phyloP scores from a whole-genome alignment of 2,888 invertebrate species.

The Odontothrips loti region DNA sequence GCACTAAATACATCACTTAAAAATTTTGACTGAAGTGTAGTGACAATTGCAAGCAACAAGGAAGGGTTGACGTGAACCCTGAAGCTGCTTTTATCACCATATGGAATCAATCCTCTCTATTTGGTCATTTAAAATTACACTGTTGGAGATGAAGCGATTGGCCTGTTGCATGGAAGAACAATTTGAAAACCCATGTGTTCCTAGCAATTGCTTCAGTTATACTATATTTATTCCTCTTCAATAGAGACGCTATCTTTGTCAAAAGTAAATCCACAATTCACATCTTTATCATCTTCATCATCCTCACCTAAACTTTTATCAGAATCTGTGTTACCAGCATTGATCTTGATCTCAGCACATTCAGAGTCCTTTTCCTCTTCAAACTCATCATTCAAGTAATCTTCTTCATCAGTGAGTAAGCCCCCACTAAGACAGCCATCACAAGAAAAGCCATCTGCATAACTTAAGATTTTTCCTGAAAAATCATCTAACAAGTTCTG shows the following conservation, averaged over 20 bases:
- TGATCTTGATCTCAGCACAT: not conserved
- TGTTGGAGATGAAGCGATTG: not conserved
- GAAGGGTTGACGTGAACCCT: too few relatives aligned
- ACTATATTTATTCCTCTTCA: not conserved
- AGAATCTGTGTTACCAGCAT: not conserved
- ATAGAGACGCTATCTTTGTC: not conserved
- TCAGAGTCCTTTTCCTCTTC: slow-evolving; percentile 7
- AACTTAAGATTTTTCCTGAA: not conserved
- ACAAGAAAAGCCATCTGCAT: not conserved
- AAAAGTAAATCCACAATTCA: not conserved
- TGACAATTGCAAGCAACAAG: too few relatives aligned
- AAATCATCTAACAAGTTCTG: not conserved
- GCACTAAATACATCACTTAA: too few relatives aligned
- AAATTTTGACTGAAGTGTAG: too few relatives aligned
- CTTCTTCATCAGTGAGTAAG: not conserved
- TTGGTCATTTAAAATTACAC: not conserved
- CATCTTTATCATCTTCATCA: not conserved
- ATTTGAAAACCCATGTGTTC: not conserved
- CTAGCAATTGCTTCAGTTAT: not conserved
- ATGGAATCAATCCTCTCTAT: not conserved
- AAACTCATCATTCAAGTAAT: slow-evolving; percentile 10
- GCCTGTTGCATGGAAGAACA: too few relatives aligned
- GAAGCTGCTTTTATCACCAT: not conserved
- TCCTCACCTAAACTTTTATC: not conserved
- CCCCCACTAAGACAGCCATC: not conserved